Evolutionary conservation across 2,888 invertebrate genomes (phyloP), one percentile per base, ranked within the genome.

Genomic region (Charanyca ferruginea): DNA sequence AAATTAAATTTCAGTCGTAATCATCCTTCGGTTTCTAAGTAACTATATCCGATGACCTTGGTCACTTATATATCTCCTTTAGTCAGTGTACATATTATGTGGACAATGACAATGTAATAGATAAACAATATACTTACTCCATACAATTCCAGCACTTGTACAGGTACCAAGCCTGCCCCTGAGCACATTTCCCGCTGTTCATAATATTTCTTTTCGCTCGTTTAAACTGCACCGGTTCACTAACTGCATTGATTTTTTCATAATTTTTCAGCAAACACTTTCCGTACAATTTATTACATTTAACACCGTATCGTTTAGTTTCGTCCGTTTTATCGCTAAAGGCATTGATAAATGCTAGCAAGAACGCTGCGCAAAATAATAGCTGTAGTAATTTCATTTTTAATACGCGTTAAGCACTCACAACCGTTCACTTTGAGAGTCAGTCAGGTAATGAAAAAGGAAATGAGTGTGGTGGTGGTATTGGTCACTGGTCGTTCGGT

Each of bases 171-270:
- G 49, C 22, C 2, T 66, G 11, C 0, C 61, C 73, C 0, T 8
- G 0, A 0, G 77, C 41, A 59, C 78, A 78, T 0, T 32, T 45
- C 0, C 65, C 72, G 35, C 35, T 53, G 0, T 9, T 44, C 8
- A 80, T 48, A 25, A 77, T 0, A 62, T 47, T 65, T 3, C 77
- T 54, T 16, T 44, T 78, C 9, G 1, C 7, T n/a, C 74, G 66
- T 2, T 45, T 45, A 0, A 38, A 13, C 13, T 4, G 16, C 16
- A 41, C 3, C 5, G 7, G 18, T 16, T 18, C 52, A 23, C 16
- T 41, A 4, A 8, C 32, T n/a, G 28, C n/a, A 1, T 48, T 16
- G 0, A 18, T n/a, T n/a, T 54, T 72, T 59, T 35, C 42, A 13
- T 9, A 22, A 11, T 20, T 9, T 22, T 45, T n/a, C 41, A 45